Evolutionary conservation across 2,113 vertebrate genomes (phyloP).

Genomic region (Lepidothrix coronata): DNA sequence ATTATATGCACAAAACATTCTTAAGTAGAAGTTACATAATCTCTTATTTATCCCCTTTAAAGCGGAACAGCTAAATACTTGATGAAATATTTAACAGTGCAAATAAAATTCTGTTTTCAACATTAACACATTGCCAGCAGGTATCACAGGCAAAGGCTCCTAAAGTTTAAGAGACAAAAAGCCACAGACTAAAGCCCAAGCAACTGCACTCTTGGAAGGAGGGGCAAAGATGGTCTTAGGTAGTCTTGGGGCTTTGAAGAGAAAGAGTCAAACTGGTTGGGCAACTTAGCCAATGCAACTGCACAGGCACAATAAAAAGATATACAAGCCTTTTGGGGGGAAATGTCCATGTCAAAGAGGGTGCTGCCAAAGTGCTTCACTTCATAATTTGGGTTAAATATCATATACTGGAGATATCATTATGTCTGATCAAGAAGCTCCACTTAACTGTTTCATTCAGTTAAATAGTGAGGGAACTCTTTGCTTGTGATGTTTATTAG

Average conservation of each 20-base stretch:
- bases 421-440: neutral
- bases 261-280: neutral
- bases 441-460: neutral
- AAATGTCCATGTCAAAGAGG: neutral
- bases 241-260: neutral
- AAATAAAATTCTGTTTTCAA: neutral
- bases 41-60: neutral
- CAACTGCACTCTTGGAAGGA: neutral
- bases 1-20: neutral
- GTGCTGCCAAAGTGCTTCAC: neutral
- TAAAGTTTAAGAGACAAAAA: neutral
- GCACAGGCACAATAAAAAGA: neutral
- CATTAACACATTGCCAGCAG: neutral
- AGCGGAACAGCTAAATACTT: neutral
- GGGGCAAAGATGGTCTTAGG: neutral
- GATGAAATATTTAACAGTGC: neutral
- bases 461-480: neutral
- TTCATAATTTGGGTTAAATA: no score
- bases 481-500: neutral
- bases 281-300: neutral
- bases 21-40: neutral
- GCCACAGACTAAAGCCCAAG: neutral
- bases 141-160: neutral
- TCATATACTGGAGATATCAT: fast-evolving
- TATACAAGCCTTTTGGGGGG: neutral